Percentiles rank a stretch among this genome's conserved stretches.
Conservation (phyloP, 2,797 vertebrate genomes). For the Delichon dasypus region DNA sequence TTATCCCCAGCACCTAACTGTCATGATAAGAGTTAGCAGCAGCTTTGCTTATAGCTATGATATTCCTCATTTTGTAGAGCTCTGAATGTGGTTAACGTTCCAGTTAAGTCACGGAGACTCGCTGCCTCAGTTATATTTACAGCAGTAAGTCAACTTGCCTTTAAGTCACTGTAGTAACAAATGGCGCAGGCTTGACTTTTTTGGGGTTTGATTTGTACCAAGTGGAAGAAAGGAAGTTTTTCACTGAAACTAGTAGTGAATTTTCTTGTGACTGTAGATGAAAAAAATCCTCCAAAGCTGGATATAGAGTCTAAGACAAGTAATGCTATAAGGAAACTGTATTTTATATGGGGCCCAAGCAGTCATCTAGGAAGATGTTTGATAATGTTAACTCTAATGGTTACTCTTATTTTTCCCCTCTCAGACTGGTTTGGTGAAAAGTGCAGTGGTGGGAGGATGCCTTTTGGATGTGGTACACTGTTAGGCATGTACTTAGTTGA, state of each 20-base stretch:
- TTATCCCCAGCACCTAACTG: not conserved
- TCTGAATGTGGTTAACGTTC: not conserved
- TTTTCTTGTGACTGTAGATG: not conserved
- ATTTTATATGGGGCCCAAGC: not conserved
- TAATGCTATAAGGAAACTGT: not conserved
- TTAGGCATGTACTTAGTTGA: not conserved
- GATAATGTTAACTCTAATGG: not conserved
- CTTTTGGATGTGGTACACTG: not conserved
- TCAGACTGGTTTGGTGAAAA: not conserved
- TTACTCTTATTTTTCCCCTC: not conserved
- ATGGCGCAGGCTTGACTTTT: not conserved
- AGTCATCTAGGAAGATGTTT: not conserved
- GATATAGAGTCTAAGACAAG: not conserved
- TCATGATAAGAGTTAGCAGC: not conserved
- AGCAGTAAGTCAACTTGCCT: not conserved
- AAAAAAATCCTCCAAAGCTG: not conserved
- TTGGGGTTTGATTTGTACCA: not conserved
- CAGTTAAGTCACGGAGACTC: accelerated
- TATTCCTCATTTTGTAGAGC: not conserved
- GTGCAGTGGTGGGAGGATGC: not conserved
- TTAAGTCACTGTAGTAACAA: not conserved
- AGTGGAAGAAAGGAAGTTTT: not conserved
- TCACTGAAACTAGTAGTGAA: not conserved
- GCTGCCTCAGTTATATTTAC: not conserved
- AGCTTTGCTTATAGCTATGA: not conserved